Percentiles rank a stretch among this genome's conserved stretches.
Evolutionary conservation across 2,888 invertebrate species (phyloP).

Genomic region (Drosophila diplacantha): DNA sequence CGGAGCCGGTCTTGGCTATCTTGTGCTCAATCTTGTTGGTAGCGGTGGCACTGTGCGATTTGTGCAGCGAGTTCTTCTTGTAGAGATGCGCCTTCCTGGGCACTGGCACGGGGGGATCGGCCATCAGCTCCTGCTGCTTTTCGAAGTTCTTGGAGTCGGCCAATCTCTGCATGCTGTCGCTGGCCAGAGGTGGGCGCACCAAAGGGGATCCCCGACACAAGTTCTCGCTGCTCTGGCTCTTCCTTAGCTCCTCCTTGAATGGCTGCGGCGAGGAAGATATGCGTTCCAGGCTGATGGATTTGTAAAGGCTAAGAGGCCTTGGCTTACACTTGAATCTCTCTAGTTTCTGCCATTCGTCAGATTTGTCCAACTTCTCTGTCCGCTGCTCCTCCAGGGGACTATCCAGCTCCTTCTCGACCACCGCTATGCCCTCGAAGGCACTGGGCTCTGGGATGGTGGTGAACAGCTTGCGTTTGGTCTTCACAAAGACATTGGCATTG

Average conservation of each 20-base stretch:
- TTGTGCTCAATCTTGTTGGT: constrained; percentile 73
- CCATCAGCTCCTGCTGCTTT: constrained; percentile 23
- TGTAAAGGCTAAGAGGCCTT: constrained; percentile 48
- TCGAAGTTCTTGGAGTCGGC: constrained; percentile 35
- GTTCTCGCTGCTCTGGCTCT: constrained; percentile 61
- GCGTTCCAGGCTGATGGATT: constrained; percentile 68
- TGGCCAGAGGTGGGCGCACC: constrained; percentile 70
- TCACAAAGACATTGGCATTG: constrained; percentile 84
- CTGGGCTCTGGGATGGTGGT: constrained; percentile 81
- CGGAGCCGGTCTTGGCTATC: constrained; percentile 72
- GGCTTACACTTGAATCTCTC: constrained; percentile 27
- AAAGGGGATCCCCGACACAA: constrained; percentile 22
- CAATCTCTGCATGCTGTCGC: constrained; percentile 73
- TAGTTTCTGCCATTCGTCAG: not conserved
- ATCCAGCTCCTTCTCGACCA: constrained; percentile 68
- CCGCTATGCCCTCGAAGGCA: constrained; percentile 65
- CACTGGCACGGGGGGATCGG: constrained; percentile 46
- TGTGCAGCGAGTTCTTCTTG: constrained; percentile 74
- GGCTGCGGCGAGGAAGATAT: constrained; percentile 27
- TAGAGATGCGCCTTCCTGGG: constrained; percentile 69
- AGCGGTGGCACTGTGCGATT: constrained; percentile 55
- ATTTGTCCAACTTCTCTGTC: not conserved
- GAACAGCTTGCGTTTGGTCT: constrained; percentile 88
- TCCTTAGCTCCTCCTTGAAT: constrained; percentile 48
- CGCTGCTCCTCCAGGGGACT: constrained; percentile 18